A percentile compares a stretch with the other conserved stretches of the same genome.
phyloP scores from a whole-genome alignment of 1,140 invertebrate genomes.

The Drosophila dunni region DNA sequence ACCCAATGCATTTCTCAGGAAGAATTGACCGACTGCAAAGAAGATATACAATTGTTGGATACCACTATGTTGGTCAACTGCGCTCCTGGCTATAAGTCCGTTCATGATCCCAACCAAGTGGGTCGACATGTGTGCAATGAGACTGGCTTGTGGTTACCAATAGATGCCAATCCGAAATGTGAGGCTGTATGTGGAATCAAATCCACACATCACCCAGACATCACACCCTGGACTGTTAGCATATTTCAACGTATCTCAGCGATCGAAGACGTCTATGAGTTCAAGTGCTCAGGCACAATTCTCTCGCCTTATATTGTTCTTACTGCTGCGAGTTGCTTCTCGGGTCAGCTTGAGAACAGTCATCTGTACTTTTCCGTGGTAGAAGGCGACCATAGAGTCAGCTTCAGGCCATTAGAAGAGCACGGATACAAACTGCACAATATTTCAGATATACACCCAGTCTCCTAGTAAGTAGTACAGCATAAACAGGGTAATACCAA shows the following conservation, averaged over 20 bases:
- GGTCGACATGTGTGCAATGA: constrained; percentile 16
- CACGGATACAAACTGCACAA: constrained; percentile 37
- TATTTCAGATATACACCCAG: constrained; percentile 10
- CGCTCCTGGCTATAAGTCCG: constrained; percentile 18
- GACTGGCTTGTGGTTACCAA: constrained; percentile 6
- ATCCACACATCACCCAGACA: not conserved
- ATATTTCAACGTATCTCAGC: constrained; percentile 23
- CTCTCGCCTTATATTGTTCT: constrained; percentile 42
- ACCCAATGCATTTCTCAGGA: constrained; percentile 7
- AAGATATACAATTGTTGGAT: not conserved
- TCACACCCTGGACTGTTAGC: constrained; percentile 52
- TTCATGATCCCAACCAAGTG: not conserved
- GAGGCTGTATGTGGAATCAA: constrained; percentile 25
- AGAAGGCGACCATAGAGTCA: not conserved
- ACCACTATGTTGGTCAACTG: constrained; percentile 39
- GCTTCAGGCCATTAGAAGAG: not conserved
- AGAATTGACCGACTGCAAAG: constrained; percentile 21
- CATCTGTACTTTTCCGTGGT: not conserved
- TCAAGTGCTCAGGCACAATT: constrained; percentile 84
- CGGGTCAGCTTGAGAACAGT: not conserved
- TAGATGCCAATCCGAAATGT: constrained; percentile 10
- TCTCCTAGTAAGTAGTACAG: constrained; percentile 15
- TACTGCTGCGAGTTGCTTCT: constrained; percentile 4
- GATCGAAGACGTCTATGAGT: not conserved
- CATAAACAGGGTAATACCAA: not conserved